Base-by-base conservation (phyloP, 2,797 vertebrate genomes). In the Sparidentex hasta region DNA sequence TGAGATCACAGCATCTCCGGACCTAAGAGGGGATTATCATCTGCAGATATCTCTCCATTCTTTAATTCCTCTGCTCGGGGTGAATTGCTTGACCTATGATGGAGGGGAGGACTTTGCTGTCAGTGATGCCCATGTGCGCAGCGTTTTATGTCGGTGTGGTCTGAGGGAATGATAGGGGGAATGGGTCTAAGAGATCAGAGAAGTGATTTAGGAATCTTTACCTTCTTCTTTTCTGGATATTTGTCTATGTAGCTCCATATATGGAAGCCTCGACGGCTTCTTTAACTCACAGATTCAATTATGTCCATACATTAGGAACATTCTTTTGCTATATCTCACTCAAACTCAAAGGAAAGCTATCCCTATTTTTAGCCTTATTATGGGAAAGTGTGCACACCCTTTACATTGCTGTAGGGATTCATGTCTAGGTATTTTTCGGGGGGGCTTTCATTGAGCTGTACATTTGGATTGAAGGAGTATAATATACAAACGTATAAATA, bases 1-100 rank as follows among this genome's bases (percentile, higher is more conserved):
- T 76, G 65, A 81, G 88, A 80, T 86, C 72, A 80, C 81, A 80
- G 74, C 78, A 43, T 75, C 58, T 66, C 27, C 3, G 9, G 73
- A 71, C 74, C 66, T 73, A 33, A 56, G 12, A 48, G 27, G 41
- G 81, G 79, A 88, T 87, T 84, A 80, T 68, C 51, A 74, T 85
- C 74, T 71, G 78, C 72, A 8, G 25, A 66, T 66, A 47, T 64
- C 73, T 66, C 63, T 80, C 47, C 75, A 57, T 63, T 73, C 54
- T 82, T 71, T 80, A 77, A 57, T 87, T 85, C 65, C 61, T 61
- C 44, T 57, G 58, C 81, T 64, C 50, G 7, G 54, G 70, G 48
- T 67, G 68, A 77, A 69, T 84, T 50, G 61, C 65, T 80, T 65
- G 74, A 72, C 62, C 65, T 52, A 11, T 70, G 78, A 82, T 62